Percentiles rank a stretch among this genome's conserved stretches.
Conservation (phyloP, 2,888 invertebrate species). For the Tanypteryx hageni region DNA sequence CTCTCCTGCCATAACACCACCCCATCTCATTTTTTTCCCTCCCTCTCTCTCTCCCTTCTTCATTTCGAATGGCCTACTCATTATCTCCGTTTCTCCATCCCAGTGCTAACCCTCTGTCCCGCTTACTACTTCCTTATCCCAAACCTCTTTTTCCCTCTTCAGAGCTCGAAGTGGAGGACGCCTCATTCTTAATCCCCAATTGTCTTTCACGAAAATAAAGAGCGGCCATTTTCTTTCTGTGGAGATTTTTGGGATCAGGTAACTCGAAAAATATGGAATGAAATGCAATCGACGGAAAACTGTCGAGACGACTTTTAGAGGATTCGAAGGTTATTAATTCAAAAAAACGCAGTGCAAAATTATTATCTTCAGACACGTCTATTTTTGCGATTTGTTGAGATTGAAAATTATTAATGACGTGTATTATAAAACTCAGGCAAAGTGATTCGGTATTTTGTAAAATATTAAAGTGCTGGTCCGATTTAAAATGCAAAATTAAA, state of each 20-base stretch:
- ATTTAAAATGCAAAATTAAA: too few relatives aligned
- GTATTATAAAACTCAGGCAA: too few relatives aligned
- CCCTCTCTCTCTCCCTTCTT: background rate
- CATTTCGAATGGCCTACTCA: constrained; percentile 31
- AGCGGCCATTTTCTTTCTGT: background rate
- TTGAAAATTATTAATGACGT: too few relatives aligned
- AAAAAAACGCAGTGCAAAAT: too few relatives aligned
- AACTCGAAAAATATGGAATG: too few relatives aligned
- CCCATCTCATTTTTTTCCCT: background rate
- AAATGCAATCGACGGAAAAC: background rate
- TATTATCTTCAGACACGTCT: too few relatives aligned
- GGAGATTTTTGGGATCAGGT: too few relatives aligned
- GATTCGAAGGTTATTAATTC: too few relatives aligned
- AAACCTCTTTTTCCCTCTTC: constrained; percentile 7
- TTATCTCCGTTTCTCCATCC: constrained; percentile 15
- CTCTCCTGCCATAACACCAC: background rate
- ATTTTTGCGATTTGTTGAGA: too few relatives aligned
- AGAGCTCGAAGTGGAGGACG: background rate
- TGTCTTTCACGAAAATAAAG: constrained; percentile 5
- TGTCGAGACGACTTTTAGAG: background rate
- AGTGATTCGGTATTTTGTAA: too few relatives aligned
- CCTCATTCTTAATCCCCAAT: constrained; percentile 36
- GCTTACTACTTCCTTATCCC: constrained; percentile 1
- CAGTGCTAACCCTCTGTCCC: background rate
- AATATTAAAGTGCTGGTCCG: too few relatives aligned